Base-by-base conservation (phyloP, 1,140 invertebrate genomes). In the Platyura marginata region DNA sequence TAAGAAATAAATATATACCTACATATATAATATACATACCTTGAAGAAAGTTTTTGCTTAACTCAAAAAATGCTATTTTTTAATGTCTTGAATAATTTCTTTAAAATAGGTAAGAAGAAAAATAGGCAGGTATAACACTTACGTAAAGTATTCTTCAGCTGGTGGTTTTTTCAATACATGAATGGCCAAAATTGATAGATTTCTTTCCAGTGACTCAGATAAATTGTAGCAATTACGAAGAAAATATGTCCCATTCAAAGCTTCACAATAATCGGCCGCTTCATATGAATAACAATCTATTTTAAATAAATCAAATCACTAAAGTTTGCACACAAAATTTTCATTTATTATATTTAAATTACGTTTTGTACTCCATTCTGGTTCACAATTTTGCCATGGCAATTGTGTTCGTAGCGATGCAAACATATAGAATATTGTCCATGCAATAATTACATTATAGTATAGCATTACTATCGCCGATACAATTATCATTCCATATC, bases 101-200 rank as follows among this genome's bases (percentile, higher is more conserved):
- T 50, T 29, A 29, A 29, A 29, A 10, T 2, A 6, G 35, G n/a
- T n/a, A n/a, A n/a, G n/a, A n/a, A n/a, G n/a, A n/a, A n/a, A n/a
- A n/a, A n/a, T n/a, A n/a, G n/a, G n/a, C n/a, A n/a, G n/a, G n/a
- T n/a, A n/a, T n/a, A n/a, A 18, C 15, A 63, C 67, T 72, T 64
- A 87, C 82, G 75, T 79, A 59, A 87, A 88, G 58, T 83, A 88
- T 61, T 87, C 82, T 56, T 87, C 81, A 38, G 83, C 81, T 1
- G 83, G 82, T 35, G 81, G 76, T 47, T 69, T 66, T 48, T 70
- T 66, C 21, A 75, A 59, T 15, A 71, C 71, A 42, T 66, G 65
- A 15, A 70, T 55, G 8, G 68, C 69, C 46, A 70, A 47, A 20
- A 60, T 62, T 3, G 57, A 64, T 25, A 70, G 64, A 32, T 71